phyloP scores from a whole-genome alignment of 2,888 invertebrate genomes.

The Mythimna vitellina region DNA sequence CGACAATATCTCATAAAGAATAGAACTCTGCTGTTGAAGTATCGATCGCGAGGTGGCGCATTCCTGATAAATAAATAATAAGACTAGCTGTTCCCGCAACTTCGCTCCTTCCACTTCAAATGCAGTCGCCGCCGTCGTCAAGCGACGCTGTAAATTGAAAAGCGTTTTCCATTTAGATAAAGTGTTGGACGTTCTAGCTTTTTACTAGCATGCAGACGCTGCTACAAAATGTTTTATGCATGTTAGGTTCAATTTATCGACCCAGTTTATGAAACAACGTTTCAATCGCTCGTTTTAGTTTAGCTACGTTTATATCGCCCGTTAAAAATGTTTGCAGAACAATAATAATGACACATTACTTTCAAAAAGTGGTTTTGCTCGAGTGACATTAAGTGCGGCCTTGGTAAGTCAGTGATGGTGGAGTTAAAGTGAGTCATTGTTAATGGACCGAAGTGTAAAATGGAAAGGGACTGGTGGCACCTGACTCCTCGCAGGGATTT shows the following conservation, averaged over 20 bases:
- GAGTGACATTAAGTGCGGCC: conserved; percentile 38
- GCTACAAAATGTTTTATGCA: conserved; percentile 8
- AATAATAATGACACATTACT: conserved; percentile 3
- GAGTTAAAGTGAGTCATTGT: conserved; percentile 26
- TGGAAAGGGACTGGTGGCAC: conserved; percentile 89
- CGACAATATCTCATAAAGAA: conserved; percentile 26
- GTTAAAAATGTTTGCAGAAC: background rate
- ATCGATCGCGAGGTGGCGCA: conserved; percentile 54
- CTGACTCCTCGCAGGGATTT: conserved; percentile 84
- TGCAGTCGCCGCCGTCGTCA: conserved; percentile 43
- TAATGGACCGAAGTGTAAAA: conserved; percentile 37
- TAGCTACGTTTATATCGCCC: background rate
- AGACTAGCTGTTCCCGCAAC: conserved; percentile 34
- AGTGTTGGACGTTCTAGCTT: conserved; percentile 22
- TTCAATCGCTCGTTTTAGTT: background rate
- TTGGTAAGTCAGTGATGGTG: conserved; percentile 43
- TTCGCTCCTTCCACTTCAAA: conserved; percentile 38
- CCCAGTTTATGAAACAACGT: background rate
- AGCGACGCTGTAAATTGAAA: conserved; percentile 58
- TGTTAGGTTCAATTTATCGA: conserved; percentile 16
- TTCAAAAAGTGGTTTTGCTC: conserved; percentile 28
- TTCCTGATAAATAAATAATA: conserved; percentile 55
- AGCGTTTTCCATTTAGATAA: conserved; percentile 47
- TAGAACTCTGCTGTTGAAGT: conserved; percentile 28
- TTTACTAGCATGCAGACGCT: conserved; percentile 4